These are phyloP conservation scores for Cataglyphis altisquamis DNA, from an alignment of 2,888 invertebrate genomes.

Conservation along the genomic window DNA sequence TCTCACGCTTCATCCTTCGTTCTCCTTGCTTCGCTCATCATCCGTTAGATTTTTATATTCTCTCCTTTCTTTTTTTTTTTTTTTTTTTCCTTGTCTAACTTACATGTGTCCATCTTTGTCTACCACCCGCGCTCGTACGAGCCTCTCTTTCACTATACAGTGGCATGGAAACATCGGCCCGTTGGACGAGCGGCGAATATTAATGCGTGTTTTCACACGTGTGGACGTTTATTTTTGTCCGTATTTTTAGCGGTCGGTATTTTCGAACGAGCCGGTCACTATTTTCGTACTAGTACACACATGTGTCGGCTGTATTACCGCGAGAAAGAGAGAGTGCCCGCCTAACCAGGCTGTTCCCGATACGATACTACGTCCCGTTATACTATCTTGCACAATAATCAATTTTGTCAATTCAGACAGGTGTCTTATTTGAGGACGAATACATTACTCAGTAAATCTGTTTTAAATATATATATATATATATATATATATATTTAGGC, in stretches of 20 bases:
- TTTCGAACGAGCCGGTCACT: constrained; percentile 82
- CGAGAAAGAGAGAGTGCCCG: constrained; percentile 49
- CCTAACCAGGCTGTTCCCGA: constrained; percentile 57
- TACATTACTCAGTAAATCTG: not conserved
- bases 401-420: constrained; percentile 3
- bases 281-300: constrained; percentile 79
- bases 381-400: constrained; percentile 8
- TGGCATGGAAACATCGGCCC: constrained; percentile 67
- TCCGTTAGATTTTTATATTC: constrained; percentile 33
- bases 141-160: constrained; percentile 18
- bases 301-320: constrained; percentile 60
- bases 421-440: not conserved
- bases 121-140: not conserved
- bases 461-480: not conserved
- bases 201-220: constrained; percentile 84
- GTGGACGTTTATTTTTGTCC: constrained; percentile 83
- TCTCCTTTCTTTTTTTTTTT: constrained; percentile 24
- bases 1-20: constrained; percentile 31
- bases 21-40: constrained; percentile 55
- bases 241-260: constrained; percentile 83
- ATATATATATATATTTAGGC: too few relatives aligned
- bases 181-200: constrained; percentile 77
- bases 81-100: constrained; percentile 5
- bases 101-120: constrained; percentile 16
- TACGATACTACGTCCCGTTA: constrained; percentile 17